These are phyloP conservation scores for Galaxias olidus DNA, from an alignment of 2,797 vertebrate genomes.

Conservation along the genomic window DNA sequence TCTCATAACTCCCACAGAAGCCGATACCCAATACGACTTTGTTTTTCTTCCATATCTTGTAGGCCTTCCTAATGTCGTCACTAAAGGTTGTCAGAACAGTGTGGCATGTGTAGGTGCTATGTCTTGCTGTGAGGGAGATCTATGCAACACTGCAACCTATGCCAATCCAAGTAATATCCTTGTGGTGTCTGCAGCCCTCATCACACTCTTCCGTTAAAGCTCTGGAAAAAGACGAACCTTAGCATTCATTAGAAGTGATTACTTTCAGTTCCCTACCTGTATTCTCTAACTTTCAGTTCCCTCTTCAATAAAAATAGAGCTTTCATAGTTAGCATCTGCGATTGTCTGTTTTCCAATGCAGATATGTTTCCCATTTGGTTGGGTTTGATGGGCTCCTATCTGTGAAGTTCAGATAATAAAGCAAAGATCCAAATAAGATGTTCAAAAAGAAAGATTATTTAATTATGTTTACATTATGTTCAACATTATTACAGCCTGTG, in stretches of 20 bases:
- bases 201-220: slow-evolving; percentile 33
- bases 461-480: too few species aligned
- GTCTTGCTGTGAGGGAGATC: slow-evolving; percentile 37
- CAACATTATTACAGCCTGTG: too few species aligned
- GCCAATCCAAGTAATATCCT: slow-evolving; percentile 27
- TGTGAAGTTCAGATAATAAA: background rate
- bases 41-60: background rate
- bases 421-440: too few species aligned
- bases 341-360: background rate
- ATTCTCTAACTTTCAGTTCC: background rate
- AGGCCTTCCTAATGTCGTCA: slow-evolving; percentile 22
- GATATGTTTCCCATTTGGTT: background rate
- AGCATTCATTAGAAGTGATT: background rate
- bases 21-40: background rate
- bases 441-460: too few species aligned
- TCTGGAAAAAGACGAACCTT: background rate
- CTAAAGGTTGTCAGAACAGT: slow-evolving; percentile 48
- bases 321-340: too few species aligned
- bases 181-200: slow-evolving; percentile 27
- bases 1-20: too few species aligned
- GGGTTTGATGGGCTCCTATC: background rate
- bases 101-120: rapidly evolving
- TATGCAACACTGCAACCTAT: slow-evolving; percentile 44
- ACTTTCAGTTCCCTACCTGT: background rate
- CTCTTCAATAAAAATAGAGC: background rate